Evolutionary conservation across 2,888 invertebrate genomes (phyloP), one percentile per base, ranked within the genome.

Genomic region (Andrena trimmerana): DNA sequence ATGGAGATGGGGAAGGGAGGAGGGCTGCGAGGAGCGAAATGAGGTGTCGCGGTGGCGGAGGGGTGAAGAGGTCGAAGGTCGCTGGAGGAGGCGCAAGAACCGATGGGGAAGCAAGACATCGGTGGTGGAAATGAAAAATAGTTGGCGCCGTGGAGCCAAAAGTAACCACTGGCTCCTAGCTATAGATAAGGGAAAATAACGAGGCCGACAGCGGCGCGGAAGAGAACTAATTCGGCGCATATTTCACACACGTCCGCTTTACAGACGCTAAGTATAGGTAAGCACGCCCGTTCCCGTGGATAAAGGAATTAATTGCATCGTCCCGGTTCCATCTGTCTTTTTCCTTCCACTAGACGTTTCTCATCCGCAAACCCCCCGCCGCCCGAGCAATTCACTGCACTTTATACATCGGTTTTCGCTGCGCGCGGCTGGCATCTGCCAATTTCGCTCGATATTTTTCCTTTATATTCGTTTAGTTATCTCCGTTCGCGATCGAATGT

Each of bases 121-220:
- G 42, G 80, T 63, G 75, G 81, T 86, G 86, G 80, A 90, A 87
- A 90, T 90, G 86, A 90, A 90, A 90, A 91, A 90, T 90, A 85
- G 90, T 83, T 79, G 68, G 81, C 84, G 87, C 78, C 83, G 82
- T 70, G 81, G 85, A 63, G 83, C 68, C 83, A 85, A 87, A 88
- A 86, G 88, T 84, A 89, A 88, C 86, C 80, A 81, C 82, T 83
- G 69, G 82, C 80, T 81, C 54, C 79, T 76, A 81, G 69, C 70
- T 84, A 83, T 76, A 88, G 91, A 91, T 90, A 91, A 91, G 90
- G 88, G 90, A 86, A 88, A 91, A 91, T 91, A 90, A 91, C 90
- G 91, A 91, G 90, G 87, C 85, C 83, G 84, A 86, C 86, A 82
- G 88, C 84, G 85, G 84, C 82, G 85, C 78, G 85, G 86, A 89